These are phyloP conservation scores for Yponomeuta malinellus DNA, from an alignment of 2,888 invertebrate species.

Conservation along the genomic window DNA sequence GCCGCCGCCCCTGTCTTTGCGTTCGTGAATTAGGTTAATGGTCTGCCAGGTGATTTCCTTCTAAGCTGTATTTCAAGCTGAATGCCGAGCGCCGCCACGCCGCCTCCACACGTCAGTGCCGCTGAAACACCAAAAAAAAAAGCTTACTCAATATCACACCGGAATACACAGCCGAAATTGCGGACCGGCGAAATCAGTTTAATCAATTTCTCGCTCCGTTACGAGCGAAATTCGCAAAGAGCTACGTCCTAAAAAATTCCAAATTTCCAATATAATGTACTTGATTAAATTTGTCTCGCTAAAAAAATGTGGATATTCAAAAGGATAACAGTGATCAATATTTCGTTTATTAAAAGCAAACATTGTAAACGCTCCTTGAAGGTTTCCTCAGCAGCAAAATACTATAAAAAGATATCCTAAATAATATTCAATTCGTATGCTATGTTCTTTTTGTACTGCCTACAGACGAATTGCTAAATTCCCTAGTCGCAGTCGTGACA, in stretches of 20 bases:
- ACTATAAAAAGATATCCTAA: no score
- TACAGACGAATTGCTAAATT: not conserved
- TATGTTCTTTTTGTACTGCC: not conserved
- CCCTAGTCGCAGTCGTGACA: not conserved
- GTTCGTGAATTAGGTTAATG: constrained; percentile 75
- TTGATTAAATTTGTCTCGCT: not conserved
- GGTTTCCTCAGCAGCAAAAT: no score
- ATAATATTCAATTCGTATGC: no score
- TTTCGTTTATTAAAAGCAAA: not conserved
- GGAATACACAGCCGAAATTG: not conserved
- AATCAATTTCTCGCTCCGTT: constrained; percentile 1
- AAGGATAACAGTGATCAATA: not conserved
- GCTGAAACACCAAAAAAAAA: constrained; percentile 47
- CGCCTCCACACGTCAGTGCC: constrained; percentile 61
- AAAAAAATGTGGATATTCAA: not conserved
- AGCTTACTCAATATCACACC: not conserved
- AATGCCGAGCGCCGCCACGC: constrained; percentile 44
- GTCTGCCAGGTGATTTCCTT: constrained; percentile 74
- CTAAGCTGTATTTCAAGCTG: constrained; percentile 62
- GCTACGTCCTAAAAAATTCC: not conserved
- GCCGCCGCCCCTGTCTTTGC: constrained; percentile 70
- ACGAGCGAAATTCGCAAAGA: not conserved
- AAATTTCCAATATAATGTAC: constrained; percentile 1
- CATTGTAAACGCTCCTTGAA: not conserved
- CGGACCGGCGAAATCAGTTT: not conserved